These are phyloP conservation scores for Corythornis vintsioides DNA, from an alignment of 2,113 vertebrate species.

Conservation along the genomic window DNA sequence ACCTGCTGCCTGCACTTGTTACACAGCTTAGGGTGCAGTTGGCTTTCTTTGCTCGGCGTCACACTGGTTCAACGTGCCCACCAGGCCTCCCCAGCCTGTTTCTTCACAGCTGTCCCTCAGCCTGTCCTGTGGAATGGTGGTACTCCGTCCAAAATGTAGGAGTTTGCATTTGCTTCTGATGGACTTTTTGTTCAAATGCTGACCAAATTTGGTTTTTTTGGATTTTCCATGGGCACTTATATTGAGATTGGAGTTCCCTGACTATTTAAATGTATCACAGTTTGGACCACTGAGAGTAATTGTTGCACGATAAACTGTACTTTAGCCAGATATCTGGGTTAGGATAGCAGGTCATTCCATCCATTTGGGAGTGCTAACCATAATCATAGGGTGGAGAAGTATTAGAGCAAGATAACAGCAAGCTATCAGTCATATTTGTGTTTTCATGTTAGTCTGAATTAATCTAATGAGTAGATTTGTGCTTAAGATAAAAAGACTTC, in stretches of 20 bases:
- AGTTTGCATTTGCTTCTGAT: neutral
- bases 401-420: neutral
- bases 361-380: slow-evolving; percentile 35
- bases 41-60: neutral
- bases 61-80: neutral
- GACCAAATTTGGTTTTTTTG: neutral
- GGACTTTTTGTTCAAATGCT: neutral
- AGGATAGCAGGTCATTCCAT: neutral
- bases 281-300: neutral
- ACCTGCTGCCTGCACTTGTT: neutral
- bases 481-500: neutral
- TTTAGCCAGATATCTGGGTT: neutral
- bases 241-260: neutral
- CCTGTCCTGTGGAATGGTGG: neutral
- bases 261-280: neutral
- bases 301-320: neutral
- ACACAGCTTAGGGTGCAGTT: neutral
- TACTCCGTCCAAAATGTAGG: neutral
- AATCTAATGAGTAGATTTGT: slow-evolving; percentile 11
- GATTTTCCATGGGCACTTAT: neutral
- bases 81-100: neutral
- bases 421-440: neutral
- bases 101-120: neutral
- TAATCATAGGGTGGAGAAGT: slow-evolving; percentile 42
- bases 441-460: slow-evolving; percentile 3